A percentile compares a stretch with the other conserved stretches of the same genome.
Conservation (phyloP, 2,113 vertebrate species). For the Toxotes jaculatrix region DNA sequence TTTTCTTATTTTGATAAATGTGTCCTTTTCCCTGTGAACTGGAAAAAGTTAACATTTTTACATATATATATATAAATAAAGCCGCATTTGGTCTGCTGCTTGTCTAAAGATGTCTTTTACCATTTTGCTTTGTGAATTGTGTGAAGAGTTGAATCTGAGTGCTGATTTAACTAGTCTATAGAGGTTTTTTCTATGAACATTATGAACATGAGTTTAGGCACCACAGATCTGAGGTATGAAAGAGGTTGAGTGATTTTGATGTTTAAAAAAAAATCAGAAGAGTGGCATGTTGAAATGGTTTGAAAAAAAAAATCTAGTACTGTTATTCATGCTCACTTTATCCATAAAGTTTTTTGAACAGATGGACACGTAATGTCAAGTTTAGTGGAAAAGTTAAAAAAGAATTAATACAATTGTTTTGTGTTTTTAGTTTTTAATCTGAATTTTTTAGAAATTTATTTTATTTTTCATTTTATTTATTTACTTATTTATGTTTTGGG, state of each 20-base stretch:
- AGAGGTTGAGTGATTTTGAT: neutral
- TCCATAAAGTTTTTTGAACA: too few species aligned
- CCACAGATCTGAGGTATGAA: neutral
- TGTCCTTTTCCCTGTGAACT: constrained; percentile 19
- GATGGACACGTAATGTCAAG: too few species aligned
- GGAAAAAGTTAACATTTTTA: constrained; percentile 44
- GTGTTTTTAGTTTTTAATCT: too few species aligned
- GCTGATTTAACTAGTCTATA: neutral
- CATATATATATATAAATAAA: constrained; percentile 60
- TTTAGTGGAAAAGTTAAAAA: too few species aligned
- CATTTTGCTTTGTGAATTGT: neutral
- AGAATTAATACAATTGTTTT: too few species aligned
- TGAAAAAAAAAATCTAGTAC: too few species aligned
- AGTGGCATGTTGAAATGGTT: neutral
- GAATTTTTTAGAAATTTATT: too few species aligned
- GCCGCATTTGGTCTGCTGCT: constrained; percentile 25
- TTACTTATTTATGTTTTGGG: too few species aligned
- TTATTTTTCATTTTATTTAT: too few species aligned
- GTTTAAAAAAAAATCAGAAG: neutral
- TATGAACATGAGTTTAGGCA: too few species aligned
- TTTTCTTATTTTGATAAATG: constrained; percentile 42
- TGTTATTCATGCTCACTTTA: too few species aligned
- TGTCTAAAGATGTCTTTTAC: constrained; percentile 11
- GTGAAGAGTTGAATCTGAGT: neutral
- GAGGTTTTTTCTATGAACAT: too few species aligned